Base-by-base conservation (phyloP, 2,888 invertebrate species). In the Oligia fasciuncula region DNA sequence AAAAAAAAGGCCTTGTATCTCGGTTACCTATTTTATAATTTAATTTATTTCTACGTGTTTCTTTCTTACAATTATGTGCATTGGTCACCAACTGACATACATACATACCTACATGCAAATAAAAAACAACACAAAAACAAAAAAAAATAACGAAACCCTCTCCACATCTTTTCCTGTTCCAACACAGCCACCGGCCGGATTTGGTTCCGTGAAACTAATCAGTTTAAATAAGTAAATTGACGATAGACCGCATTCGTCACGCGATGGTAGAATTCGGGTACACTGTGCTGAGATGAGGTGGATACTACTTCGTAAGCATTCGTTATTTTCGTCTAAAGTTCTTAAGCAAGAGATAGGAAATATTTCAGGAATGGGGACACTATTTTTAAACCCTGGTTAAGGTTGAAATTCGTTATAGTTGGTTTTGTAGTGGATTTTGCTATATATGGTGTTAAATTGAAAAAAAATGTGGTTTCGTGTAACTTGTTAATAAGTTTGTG, bases 191-290 rank as follows among this genome's bases (percentile, higher is more conserved):
- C 95, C 95, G 96, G 95, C 93, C 94, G 95, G 95, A 95, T 96
- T 95, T 95, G 93, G 95, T 96, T 96, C 96, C 94, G 93, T 96
- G 96, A 95, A 96, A 94, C 95, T 95, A 96, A 96, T 96, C 96
- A 96, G 94, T 86, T 92, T 94, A 95, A 96, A 96, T 95, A 95
- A 95, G 96, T 94, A 96, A 96, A 96, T 96, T 96, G 96, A 92
- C 88, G 91, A 89, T 91, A 90, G 87, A 88, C 89, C 80, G 81
- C 73, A 87, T 77, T 86, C 90, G 91, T 91, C 96, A 96, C 96
- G 96, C 95, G 93, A 95, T 92, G 85, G 73, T 77, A 73, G 71
- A 77, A 79, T 88, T 86, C 86, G 82, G 87, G 65, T 77, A 88
- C 78, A 49, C 35, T 49, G 62, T n/a, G 74, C 43, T 65, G 67